These are phyloP conservation scores for Lipotes vexillifer DNA, from an alignment of 2,113 vertebrate species.

Conservation along the genomic window DNA sequence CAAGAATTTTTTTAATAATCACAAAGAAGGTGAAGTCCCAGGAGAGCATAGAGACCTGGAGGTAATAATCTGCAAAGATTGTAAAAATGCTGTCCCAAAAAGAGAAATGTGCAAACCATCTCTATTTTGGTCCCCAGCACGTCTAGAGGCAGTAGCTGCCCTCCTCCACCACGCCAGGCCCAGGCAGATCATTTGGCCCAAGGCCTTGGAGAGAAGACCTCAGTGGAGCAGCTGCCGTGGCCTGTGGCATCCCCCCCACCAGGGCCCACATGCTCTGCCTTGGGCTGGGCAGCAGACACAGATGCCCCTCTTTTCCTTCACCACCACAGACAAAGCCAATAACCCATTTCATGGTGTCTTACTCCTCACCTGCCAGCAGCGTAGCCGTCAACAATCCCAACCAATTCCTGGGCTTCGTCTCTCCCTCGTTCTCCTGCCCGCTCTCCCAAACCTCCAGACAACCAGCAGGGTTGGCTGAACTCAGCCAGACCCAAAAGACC, in stretches of 20 bases:
- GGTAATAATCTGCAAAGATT: neutral
- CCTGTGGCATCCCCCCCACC: fast-evolving
- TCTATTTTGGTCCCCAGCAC: neutral
- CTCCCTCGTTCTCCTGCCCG: neutral
- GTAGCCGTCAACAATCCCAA: neutral
- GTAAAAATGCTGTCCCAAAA: neutral
- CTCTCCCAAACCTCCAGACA: neutral
- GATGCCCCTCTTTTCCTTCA: neutral
- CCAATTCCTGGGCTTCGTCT: neutral
- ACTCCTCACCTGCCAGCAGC: neutral
- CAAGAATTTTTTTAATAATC: neutral
- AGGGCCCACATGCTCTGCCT: neutral
- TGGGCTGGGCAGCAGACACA: neutral
- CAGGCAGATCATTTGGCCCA: neutral
- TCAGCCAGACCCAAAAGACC: neutral
- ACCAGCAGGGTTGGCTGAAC: neutral
- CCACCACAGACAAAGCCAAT: neutral
- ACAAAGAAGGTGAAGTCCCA: neutral
- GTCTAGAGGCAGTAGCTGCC: too few relatives aligned
- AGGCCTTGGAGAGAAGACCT: neutral
- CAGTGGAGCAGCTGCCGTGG: neutral
- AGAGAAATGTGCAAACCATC: neutral
- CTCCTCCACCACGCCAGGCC: neutral
- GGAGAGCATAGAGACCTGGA: neutral
- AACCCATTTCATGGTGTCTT: neutral